These are phyloP conservation scores for Tylochromis polylepis DNA, from an alignment of 2,113 vertebrate genomes.

Conservation along the genomic window DNA sequence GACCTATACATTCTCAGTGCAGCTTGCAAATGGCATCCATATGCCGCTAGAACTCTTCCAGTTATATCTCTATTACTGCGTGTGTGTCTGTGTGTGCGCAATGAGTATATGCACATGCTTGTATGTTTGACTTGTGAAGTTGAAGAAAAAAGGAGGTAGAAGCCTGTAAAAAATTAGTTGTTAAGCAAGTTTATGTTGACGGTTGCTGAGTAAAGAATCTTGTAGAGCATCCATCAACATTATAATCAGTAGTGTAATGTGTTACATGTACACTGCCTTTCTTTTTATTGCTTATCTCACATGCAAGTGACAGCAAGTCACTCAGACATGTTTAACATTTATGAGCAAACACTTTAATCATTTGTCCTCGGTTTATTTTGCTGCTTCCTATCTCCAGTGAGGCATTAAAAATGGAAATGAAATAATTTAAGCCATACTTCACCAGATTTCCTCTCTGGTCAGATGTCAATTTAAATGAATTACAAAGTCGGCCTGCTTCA, in stretches of 20 bases:
- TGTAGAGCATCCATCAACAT: constrained; percentile 12
- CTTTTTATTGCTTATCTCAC: constrained; percentile 26
- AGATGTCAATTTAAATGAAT: constrained; percentile 59
- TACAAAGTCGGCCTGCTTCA: constrained; percentile 51
- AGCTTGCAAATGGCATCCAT: constrained; percentile 94
- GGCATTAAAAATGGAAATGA: constrained; percentile 63
- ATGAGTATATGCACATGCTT: not conserved
- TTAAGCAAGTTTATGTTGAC: not conserved
- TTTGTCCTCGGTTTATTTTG: constrained; percentile 53
- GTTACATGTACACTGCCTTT: not conserved
- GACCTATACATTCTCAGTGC: constrained; percentile 82
- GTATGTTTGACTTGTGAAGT: not conserved
- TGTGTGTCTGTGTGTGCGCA: not conserved
- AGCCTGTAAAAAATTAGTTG: constrained; percentile 19
- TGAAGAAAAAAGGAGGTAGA: not conserved
- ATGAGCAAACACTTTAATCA: constrained; percentile 22
- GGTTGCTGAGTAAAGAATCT: constrained; percentile 14
- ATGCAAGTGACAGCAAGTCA: constrained; percentile 1
- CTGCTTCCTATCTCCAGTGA: constrained; percentile 44
- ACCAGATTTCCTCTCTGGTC: constrained; percentile 57
- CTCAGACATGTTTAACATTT: constrained; percentile 30
- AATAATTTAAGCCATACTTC: constrained; percentile 56
- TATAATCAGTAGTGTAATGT: not conserved
- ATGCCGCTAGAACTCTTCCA: constrained; percentile 77
- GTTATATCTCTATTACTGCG: constrained; percentile 75